These are phyloP conservation scores for Atta colombica DNA, from an alignment of 1,140 invertebrate species.

Conservation along the genomic window DNA sequence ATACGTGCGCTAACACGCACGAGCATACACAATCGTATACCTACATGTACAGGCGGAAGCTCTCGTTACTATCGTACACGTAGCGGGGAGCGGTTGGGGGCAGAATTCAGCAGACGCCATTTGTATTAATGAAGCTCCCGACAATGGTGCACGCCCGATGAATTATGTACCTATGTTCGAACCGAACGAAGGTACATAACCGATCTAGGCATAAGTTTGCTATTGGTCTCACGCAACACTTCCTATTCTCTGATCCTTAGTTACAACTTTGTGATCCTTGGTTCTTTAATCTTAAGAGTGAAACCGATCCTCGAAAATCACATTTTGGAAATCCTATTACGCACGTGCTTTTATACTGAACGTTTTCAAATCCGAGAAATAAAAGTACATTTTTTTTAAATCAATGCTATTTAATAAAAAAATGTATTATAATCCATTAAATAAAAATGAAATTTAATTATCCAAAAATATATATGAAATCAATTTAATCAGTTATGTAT, in stretches of 20 bases:
- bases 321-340: neutral
- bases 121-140: slow-evolving; percentile 87
- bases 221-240: slow-evolving; percentile 69
- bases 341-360: neutral
- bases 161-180: slow-evolving; percentile 87
- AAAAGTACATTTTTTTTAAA: neutral
- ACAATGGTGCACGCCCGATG: slow-evolving; percentile 86
- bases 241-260: slow-evolving; percentile 49
- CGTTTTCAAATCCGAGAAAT: neutral
- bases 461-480: too few species aligned
- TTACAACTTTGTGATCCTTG: slow-evolving; percentile 43
- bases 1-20: slow-evolving; percentile 41
- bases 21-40: slow-evolving; percentile 7
- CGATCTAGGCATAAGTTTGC: slow-evolving; percentile 71
- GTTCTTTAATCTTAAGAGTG: slow-evolving; percentile 35
- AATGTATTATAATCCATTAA: neutral
- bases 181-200: slow-evolving; percentile 78
- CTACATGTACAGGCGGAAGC: slow-evolving; percentile 57
- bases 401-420: neutral
- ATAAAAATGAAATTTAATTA: neutral
- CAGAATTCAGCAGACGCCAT: slow-evolving; percentile 87
- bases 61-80: slow-evolving; percentile 72
- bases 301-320: slow-evolving; percentile 16
- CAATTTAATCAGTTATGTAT: too few species aligned
- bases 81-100: slow-evolving; percentile 64